These are phyloP conservation scores for Hirtodrosophila histrioides DNA, from an alignment of 2,888 invertebrate species.

Conservation along the genomic window DNA sequence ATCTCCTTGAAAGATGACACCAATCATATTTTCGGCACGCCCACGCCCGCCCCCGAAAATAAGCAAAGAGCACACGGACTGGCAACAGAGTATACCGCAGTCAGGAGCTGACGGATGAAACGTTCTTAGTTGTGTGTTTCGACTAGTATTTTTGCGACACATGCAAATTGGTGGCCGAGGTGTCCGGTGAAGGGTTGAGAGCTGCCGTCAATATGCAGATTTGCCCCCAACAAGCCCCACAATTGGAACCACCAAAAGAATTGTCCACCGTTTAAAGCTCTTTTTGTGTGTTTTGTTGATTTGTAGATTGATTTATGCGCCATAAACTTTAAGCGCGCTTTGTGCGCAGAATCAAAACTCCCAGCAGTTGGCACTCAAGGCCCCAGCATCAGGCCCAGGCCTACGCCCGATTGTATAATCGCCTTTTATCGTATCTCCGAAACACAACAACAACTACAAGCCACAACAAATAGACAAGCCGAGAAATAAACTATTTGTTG, in stretches of 20 bases:
- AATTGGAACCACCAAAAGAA: conserved; percentile 36
- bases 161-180: conserved; percentile 44
- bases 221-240: conserved; percentile 14
- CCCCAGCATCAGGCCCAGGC: conserved; percentile 46
- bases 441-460: conserved; percentile 4
- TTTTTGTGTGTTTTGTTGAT: conserved; percentile 18
- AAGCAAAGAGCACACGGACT: too few species aligned
- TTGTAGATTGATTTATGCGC: conserved; percentile 68
- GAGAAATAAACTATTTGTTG: conserved; percentile 12
- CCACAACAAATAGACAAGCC: conserved; percentile 5
- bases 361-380: conserved; percentile 47
- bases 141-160: conserved; percentile 18
- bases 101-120: too few species aligned
- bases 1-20: too few species aligned
- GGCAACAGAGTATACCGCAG: not conserved
- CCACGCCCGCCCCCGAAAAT: too few species aligned
- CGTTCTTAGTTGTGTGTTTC: not conserved
- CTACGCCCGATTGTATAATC: conserved; percentile 59
- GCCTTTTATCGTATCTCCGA: conserved; percentile 33
- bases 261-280: conserved; percentile 38
- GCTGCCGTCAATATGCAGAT: conserved; percentile 65
- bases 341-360: conserved; percentile 54
- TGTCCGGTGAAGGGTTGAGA: conserved; percentile 53
- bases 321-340: conserved; percentile 68
- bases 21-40: too few species aligned